phyloP scores from a whole-genome alignment of 2,888 invertebrate species.

The Idaea straminata region DNA sequence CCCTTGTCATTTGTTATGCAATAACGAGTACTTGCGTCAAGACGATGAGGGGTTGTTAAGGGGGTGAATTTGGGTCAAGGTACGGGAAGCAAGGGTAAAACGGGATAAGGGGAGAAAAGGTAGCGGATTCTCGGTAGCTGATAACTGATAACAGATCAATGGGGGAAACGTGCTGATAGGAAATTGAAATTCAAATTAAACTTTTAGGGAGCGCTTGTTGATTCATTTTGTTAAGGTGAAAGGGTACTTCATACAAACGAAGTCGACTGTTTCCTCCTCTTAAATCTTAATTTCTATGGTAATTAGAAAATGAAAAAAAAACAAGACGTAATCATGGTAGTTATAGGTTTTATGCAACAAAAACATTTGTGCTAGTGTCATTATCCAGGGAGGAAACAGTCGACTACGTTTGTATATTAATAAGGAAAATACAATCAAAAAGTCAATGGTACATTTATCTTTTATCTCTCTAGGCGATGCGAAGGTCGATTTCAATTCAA shows the following conservation, averaged over 20 bases:
- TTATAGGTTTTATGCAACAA: too few relatives aligned
- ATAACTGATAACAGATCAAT: slow-evolving; percentile 30
- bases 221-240: neutral
- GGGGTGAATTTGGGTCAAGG: slow-evolving; percentile 57
- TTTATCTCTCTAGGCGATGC: neutral
- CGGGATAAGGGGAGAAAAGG: slow-evolving; percentile 36
- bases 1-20: slow-evolving; percentile 14
- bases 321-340: too few relatives aligned
- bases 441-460: neutral
- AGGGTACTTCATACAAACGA: too few relatives aligned
- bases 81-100: slow-evolving; percentile 39
- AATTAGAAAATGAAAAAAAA: too few relatives aligned
- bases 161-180: slow-evolving; percentile 31
- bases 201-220: neutral
- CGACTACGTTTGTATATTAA: neutral
- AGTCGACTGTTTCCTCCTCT: too few relatives aligned
- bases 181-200: slow-evolving; percentile 16
- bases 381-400: too few relatives aligned
- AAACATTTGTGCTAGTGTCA: too few relatives aligned
- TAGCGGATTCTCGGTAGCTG: neutral
- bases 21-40: slow-evolving; percentile 36
- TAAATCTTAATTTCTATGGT: too few relatives aligned
- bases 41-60: slow-evolving; percentile 34
- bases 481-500: too few relatives aligned
- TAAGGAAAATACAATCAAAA: neutral